These are phyloP conservation scores for Sylvietta virens DNA, from an alignment of 2,113 vertebrate species.

Conservation along the genomic window DNA sequence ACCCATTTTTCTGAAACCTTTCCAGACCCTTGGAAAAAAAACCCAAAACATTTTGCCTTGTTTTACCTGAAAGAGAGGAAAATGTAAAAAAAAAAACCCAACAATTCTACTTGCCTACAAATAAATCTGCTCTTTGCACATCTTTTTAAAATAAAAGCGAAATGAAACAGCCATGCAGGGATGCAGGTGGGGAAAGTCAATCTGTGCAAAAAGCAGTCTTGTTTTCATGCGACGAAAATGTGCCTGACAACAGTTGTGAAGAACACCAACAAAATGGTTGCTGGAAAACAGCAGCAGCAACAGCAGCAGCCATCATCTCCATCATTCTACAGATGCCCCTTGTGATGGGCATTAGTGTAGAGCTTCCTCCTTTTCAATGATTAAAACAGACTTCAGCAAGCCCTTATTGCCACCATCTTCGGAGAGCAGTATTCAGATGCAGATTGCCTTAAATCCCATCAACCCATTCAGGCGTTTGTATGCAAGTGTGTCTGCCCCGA, in stretches of 20 bases:
- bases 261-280: slow-evolving; percentile 20
- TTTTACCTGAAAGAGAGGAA: neutral
- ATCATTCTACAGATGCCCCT: neutral
- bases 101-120: neutral
- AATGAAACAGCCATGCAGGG: neutral
- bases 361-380: slow-evolving; percentile 54
- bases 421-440: slow-evolving; percentile 86
- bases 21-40: neutral
- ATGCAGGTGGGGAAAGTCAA: neutral
- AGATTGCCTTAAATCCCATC: slow-evolving; percentile 89
- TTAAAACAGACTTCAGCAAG: slow-evolving; percentile 73
- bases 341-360: neutral
- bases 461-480: slow-evolving; percentile 65
- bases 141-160: neutral
- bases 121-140: neutral
- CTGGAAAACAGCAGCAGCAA: neutral
- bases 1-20: slow-evolving; percentile 28
- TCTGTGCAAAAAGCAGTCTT: neutral
- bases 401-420: slow-evolving; percentile 69
- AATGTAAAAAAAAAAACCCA: neutral
- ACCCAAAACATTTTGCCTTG: neutral
- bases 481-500: neutral
- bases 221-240: neutral
- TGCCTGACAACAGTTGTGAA: neutral
- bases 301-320: neutral